Conservation (phyloP, 2,797 vertebrate species). For the Cottoperca gobio region DNA sequence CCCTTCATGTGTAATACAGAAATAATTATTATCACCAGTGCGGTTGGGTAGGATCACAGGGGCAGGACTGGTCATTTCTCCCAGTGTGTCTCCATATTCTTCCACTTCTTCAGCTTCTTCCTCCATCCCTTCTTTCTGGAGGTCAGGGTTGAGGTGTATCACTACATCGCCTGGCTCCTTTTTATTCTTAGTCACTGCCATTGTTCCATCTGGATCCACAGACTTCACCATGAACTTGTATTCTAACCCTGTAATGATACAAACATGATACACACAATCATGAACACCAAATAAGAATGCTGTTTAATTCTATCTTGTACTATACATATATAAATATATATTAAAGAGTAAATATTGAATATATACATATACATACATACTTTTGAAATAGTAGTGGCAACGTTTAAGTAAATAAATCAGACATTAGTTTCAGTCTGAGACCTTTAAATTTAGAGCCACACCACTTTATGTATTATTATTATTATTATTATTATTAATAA, state of each 20-base stretch:
- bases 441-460: too few species aligned
- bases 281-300: background rate
- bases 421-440: background rate
- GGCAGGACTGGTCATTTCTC: slow-evolving; percentile 12
- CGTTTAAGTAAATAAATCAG: background rate
- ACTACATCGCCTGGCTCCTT: slow-evolving; percentile 4
- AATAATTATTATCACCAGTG: slow-evolving; percentile 54
- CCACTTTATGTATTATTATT: too few species aligned
- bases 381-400: background rate
- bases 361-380: too few species aligned
- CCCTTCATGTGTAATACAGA: background rate
- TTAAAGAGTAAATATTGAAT: too few species aligned
- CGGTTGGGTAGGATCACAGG: slow-evolving; percentile 42
- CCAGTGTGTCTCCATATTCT: slow-evolving; percentile 23
- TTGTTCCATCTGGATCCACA: slow-evolving; percentile 75
- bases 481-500: too few species aligned
- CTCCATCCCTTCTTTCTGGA: slow-evolving; percentile 23
- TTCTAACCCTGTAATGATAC: slow-evolving; percentile 74
- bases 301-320: background rate
- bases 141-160: slow-evolving; percentile 12
- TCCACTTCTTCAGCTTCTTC: slow-evolving; percentile 36
- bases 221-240: slow-evolving; percentile 76
- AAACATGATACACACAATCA: slow-evolving; percentile 1
- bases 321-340: background rate
- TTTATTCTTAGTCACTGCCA: slow-evolving; percentile 11